Evolutionary conservation across 2,888 invertebrate species (phyloP), one percentile per base, ranked within the genome.

Genomic region (Silvanus unidentatus): DNA sequence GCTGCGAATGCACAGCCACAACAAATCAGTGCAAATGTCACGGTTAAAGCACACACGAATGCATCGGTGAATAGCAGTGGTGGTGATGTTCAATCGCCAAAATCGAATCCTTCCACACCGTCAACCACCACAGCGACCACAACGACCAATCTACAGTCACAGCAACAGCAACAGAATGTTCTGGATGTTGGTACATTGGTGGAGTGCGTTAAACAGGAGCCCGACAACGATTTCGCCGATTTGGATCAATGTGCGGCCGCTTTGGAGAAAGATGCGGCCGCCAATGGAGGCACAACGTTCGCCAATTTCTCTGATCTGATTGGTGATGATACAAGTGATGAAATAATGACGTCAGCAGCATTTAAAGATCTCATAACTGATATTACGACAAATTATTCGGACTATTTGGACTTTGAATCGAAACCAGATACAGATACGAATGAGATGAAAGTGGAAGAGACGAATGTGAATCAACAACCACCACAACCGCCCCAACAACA

Each of bases 1-100:
- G 86, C 88, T 42, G 88, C 88, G 38, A 90, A 87, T 66, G 86
- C 88, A 5, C 89, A 89, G 66, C 86, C 90, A 42, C 90, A 91
- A 66, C 90, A 91, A 73, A 92, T 92, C 57, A 88, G 86, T 64
- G 92, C 93, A 54, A 92, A 92, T 75, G 91, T 93, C 45, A 93
- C 92, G 42, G 92, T 93, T 52, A 93, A 92, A 66, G 82, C 86
- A 29, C 71, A 85, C 58, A 82, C 84, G 53, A 85, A 84, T 66
- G 79, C 84, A 39, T 78, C 79, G 47, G 78, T 80, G 40, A 80
- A 80, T 58, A 80, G 79, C 58, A 22, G 22, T 8, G 22, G 4
- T 22, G 22, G 22, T 22, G 80, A 79, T 58, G 73, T 76, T 16
- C 69, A 75, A 1, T 75, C 77, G 10, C 76, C 77, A 9, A 76